Evolutionary conservation across 2,797 vertebrate genomes (phyloP).

Genomic region (Semotilus atromaculatus): DNA sequence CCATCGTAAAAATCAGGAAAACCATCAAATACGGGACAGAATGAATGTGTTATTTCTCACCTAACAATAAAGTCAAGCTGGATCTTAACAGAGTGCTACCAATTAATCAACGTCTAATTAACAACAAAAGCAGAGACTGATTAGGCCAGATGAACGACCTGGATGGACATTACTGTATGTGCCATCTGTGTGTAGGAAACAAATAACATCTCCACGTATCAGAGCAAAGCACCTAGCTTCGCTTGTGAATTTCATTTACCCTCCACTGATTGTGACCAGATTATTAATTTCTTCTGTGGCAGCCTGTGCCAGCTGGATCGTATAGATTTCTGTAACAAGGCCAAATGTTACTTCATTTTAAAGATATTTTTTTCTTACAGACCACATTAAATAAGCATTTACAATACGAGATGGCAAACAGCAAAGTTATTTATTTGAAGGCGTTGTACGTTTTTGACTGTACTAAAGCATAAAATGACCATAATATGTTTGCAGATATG

Average conservation of each 20-base stretch:
- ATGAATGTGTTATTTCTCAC: slow-evolving; percentile 66
- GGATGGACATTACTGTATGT: not conserved
- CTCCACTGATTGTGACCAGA: not conserved
- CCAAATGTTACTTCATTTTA: slow-evolving; percentile 53
- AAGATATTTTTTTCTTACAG: not conserved
- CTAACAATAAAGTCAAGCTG: slow-evolving; percentile 62
- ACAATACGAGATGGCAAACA: not conserved
- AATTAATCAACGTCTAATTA: slow-evolving; percentile 42
- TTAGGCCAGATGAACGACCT: slow-evolving; percentile 11
- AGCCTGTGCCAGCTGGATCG: not conserved
- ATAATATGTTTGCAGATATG: no score
- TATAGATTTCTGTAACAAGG: slow-evolving; percentile 65
- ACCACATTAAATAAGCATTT: not conserved
- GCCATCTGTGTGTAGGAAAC: slow-evolving; percentile 14
- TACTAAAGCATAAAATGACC: no score
- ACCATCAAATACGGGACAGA: slow-evolving; percentile 65
- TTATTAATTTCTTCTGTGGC: slow-evolving; percentile 19
- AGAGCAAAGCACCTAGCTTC: not conserved
- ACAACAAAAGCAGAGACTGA: slow-evolving; percentile 39
- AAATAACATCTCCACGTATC: slow-evolving; percentile 22
- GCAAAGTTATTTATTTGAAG: not conserved
- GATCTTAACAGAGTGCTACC: slow-evolving; percentile 53
- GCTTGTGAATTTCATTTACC: slow-evolving; percentile 22
- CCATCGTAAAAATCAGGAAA: slow-evolving; percentile 38
- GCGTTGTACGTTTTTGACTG: no score